Conservation (phyloP, 2,113 vertebrate genomes). For the Electrona antarctica region DNA sequence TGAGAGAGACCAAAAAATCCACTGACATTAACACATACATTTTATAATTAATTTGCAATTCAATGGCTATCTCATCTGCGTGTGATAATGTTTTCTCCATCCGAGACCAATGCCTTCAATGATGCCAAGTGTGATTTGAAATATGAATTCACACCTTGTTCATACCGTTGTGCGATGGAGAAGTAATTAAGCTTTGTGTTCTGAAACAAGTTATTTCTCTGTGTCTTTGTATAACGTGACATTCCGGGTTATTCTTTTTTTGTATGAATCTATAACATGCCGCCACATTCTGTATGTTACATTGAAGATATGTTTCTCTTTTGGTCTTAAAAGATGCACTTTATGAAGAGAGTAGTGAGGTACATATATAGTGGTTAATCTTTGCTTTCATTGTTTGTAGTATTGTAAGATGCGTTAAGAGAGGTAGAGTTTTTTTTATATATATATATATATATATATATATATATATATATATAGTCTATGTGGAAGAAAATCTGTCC, state of each 20-base stretch:
- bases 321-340: conserved; percentile 35
- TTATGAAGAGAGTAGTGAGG: conserved; percentile 19
- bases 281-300: neutral
- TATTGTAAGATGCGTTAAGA: neutral
- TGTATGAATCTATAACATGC: neutral
- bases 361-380: neutral
- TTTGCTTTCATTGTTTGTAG: neutral
- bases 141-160: no score
- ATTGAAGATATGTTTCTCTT: neutral
- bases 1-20: no score
- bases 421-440: neutral
- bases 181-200: no score
- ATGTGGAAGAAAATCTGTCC: conserved; percentile 6
- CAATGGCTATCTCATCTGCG: no score
- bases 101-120: no score
- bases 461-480: neutral
- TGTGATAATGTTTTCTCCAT: no score
- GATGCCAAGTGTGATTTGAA: no score
- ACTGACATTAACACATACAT: no score
- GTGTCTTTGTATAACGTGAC: neutral
- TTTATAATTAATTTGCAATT: no score
- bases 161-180: no score
- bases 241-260: neutral
- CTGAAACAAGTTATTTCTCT: no score
- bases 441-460: neutral